Percentiles rank a stretch among this genome's conserved stretches.
Conservation (phyloP, 2,797 vertebrate genomes). For the Gadopsis bispinosus region DNA sequence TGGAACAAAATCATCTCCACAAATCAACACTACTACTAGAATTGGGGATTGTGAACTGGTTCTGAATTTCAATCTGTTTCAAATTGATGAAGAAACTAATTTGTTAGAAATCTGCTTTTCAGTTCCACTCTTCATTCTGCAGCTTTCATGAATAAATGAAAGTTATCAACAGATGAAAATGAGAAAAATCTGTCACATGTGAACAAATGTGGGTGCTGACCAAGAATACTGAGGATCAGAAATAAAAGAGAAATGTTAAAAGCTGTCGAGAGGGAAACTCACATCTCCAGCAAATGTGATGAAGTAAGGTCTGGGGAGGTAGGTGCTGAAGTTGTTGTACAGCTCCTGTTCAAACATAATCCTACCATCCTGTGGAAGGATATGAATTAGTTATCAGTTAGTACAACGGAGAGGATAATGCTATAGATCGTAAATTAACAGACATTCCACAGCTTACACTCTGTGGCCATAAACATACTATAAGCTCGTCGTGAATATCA, state of each 20-base stretch:
- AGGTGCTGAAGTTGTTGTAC: constrained; percentile 92
- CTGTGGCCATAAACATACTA: neutral
- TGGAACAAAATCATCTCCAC: neutral
- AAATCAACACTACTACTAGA: neutral
- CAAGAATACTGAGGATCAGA: neutral
- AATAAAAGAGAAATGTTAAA: constrained; percentile 4
- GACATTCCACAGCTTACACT: neutral
- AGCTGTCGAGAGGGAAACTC: constrained; percentile 76
- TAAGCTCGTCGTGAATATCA: neutral
- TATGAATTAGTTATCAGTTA: neutral
- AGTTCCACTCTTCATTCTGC: neutral
- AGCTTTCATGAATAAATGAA: neutral
- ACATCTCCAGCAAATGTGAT: constrained; percentile 97
- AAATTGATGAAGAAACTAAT: neutral
- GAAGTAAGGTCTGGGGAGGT: constrained; percentile 91
- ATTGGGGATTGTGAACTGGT: neutral
- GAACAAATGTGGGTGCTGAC: neutral
- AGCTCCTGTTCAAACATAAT: constrained; percentile 94
- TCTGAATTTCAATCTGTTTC: neutral
- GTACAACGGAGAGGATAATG: neutral
- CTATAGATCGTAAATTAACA: too few species aligned
- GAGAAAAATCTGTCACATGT: neutral
- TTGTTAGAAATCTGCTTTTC: neutral
- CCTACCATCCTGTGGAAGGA: constrained; percentile 89
- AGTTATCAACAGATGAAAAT: neutral